A percentile compares a stretch with the other conserved stretches of the same genome.
These are phyloP conservation scores for Chaenocephalus aceratus DNA, from an alignment of 2,113 vertebrate genomes.

Conservation along the genomic window DNA sequence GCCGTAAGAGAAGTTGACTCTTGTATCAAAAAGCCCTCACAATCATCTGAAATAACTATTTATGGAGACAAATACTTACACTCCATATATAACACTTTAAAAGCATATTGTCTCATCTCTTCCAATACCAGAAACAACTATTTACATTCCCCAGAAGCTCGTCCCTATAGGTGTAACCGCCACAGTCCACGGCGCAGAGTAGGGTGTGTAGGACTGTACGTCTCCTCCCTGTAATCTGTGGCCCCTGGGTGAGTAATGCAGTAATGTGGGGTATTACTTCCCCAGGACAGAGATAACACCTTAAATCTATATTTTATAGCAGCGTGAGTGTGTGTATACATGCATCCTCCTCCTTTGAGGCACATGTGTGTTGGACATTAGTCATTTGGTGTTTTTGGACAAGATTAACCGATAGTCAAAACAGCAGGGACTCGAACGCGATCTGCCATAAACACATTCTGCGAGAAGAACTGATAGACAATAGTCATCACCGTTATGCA, in stretches of 20 bases:
- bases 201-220: conserved; percentile 62
- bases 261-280: conserved; percentile 83
- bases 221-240: conserved; percentile 76
- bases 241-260: conserved; percentile 80
- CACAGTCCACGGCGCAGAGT: conserved; percentile 21
- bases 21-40: no score
- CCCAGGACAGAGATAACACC: conserved; percentile 73
- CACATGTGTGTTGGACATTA: conserved; percentile 21
- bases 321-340: conserved; percentile 55
- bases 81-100: no score
- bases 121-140: background rate
- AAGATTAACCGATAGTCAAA: background rate
- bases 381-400: conserved; percentile 10
- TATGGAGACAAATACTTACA: no score
- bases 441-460: no score
- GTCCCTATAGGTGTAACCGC: background rate
- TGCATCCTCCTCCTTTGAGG: conserved; percentile 38
- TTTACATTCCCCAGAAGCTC: background rate
- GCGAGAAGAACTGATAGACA: no score
- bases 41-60: background rate
- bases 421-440: background rate
- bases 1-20: no score
- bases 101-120: background rate
- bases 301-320: conserved; percentile 81
- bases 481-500: no score